phyloP scores from a whole-genome alignment of 2,888 invertebrate species.

The Clusia tigrina region DNA sequence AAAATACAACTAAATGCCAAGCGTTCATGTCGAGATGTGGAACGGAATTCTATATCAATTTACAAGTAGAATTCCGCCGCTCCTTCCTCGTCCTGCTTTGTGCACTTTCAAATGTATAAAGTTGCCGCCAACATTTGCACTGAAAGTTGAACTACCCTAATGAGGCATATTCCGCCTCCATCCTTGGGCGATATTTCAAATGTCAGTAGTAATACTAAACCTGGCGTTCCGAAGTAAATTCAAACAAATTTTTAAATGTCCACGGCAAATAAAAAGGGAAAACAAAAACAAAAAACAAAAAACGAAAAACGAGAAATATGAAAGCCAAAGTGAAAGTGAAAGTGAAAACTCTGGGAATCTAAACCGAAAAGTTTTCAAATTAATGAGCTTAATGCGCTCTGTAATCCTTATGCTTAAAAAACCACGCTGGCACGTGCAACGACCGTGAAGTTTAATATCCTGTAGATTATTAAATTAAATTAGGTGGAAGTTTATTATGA shows the following conservation, averaged over 20 bases:
- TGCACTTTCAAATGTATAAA: too few species aligned
- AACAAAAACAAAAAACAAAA: too few species aligned
- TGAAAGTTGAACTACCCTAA: neutral
- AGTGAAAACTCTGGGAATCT: neutral
- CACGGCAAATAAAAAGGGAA: neutral
- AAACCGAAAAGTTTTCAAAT: neutral
- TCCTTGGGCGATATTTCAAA: neutral
- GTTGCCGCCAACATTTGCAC: too few species aligned
- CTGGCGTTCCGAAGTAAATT: neutral
- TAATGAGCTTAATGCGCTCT: slow-evolving; percentile 1
- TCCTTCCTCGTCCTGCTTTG: too few species aligned
- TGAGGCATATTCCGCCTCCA: neutral
- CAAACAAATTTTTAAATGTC: neutral
- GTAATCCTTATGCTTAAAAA: neutral
- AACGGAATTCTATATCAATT: too few species aligned
- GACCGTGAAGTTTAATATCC: slow-evolving; percentile 18
- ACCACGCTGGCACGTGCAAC: neutral
- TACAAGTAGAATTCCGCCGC: too few species aligned
- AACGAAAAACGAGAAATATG: neutral
- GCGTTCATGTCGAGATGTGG: too few species aligned
- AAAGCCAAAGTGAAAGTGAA: neutral
- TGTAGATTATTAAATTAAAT: slow-evolving; percentile 40
- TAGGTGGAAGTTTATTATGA: slow-evolving; percentile 13
- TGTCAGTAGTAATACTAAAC: neutral
- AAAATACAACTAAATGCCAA: too few species aligned